phyloP scores from a whole-genome alignment of 2,888 invertebrate species.

The Amphipoea lucens region DNA sequence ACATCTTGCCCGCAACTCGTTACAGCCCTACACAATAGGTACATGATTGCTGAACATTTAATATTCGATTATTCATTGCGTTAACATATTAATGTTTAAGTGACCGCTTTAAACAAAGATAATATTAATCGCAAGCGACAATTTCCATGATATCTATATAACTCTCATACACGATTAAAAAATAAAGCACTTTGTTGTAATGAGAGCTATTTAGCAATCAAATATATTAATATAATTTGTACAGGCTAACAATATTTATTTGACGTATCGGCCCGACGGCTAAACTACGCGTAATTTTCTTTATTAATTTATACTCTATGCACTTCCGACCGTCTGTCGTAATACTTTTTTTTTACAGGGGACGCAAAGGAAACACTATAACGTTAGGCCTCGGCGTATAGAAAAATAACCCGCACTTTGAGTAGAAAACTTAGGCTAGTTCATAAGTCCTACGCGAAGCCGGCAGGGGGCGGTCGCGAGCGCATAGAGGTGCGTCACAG shows the following conservation, averaged over 20 bases:
- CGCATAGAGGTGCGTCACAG: conserved; percentile 58
- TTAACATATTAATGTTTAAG: conserved; percentile 63
- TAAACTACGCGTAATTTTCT: conserved; percentile 66
- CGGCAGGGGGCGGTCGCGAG: conserved; percentile 61
- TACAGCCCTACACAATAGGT: conserved; percentile 61
- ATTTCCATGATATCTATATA: conserved; percentile 66
- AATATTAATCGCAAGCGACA: conserved; percentile 74
- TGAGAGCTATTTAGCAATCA: conserved; percentile 81
- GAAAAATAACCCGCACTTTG: conserved; percentile 63
- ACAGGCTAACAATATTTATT: conserved; percentile 78
- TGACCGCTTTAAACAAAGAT: conserved; percentile 62
- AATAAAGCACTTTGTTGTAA: conserved; percentile 83
- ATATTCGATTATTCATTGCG: conserved; percentile 64
- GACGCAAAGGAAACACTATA: conserved; percentile 68
- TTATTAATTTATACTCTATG: conserved; percentile 70
- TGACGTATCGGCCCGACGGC: conserved; percentile 68
- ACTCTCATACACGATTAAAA: conserved; percentile 79
- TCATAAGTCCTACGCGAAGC: conserved; percentile 67
- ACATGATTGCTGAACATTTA: conserved; percentile 66
- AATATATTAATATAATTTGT: conserved; percentile 85
- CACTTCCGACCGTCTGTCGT: conserved; percentile 72
- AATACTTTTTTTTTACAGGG: conserved; percentile 70
- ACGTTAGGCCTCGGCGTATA: conserved; percentile 71
- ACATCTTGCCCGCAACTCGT: conserved; percentile 34
- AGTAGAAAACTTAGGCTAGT: conserved; percentile 68